Evolutionary conservation across 2,797 vertebrate species (phyloP), one percentile per base, ranked within the genome.

Genomic region (Anguilla marmorata): DNA sequence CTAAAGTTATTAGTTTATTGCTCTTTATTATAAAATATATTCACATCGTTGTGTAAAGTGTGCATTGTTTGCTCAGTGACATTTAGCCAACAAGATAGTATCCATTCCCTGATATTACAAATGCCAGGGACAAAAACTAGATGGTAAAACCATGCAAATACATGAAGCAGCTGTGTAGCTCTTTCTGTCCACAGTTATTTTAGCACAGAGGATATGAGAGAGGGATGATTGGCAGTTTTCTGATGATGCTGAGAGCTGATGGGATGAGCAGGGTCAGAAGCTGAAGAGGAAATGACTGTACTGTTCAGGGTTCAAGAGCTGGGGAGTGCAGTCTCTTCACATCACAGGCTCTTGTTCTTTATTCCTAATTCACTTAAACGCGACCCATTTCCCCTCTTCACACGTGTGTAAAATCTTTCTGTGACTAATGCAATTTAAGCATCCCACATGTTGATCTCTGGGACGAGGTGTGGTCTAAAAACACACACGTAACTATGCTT

Each of bases 171-270:
- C 69, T 45, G 33, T 19, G 27, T 50, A 60, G 33, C 11, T 24
- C 82, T 50, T 88, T 66, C n/a, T 85, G 83, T 85, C 82, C 45
- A 33, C 48, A 48, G 58, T 87, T 83, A 0, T 33, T 87, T 83
- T 56, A 52, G 30, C 27, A 14, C 45, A 1, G 21, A 48, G 33
- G 11, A 45, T 19, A 80, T 5, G 4, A 6, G 37, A 14, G 27
- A 16, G 74, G 27, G 30, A 24, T 16, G 33, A 45, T 21, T 45
- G 45, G 19, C 24, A 21, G 45, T 50, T n/a, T 80, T 48, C 6
- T 3, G 41, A 82, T 24, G 19, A 48, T 19, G 72, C 2, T 5
- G n/a, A 69, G 80, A 54, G 60, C 48, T 24, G 30, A 76, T 27
- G n/a, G 58, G 2, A 24, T 50, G 30, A 52, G 86, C 33, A 41